Evolutionary conservation across 2,113 vertebrate species (phyloP), one percentile per base, ranked within the genome.

Genomic region (Nipponia nippon): DNA sequence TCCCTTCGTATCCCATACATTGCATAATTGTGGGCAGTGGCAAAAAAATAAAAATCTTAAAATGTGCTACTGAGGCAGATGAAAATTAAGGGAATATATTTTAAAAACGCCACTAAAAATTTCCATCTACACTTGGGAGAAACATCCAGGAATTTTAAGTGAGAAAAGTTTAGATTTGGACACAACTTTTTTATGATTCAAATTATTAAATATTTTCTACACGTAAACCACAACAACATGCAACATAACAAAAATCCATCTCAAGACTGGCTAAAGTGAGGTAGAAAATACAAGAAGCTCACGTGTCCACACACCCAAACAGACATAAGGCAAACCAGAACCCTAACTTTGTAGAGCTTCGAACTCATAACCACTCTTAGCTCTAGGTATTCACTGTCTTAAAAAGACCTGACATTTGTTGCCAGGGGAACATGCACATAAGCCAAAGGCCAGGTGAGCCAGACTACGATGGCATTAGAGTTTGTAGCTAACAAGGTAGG

Each of bases 381-480:
- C 42, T 59, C 22, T 16, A 61, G 6, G 38, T 21, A 69, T 50
- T 58, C 36, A 29, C 25, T 61, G 32, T 16, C 53, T 58, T 58
- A 80, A 72, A 86, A 26, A 16, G 14, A 80, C 27, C 34, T 38
- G 49, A 42, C 34, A 12, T 30, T 42, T 59, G 13, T 36, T 75
- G 55, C 15, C 4, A 23, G 27, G 49, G 53, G 30, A 87, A 65
- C 18, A 9, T 1, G 4, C 8, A 49, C 42, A 42, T 21, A 38
- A 79, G 59, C 53, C 66, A 50, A 49, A 52, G 46, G 36, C 46
- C 78, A 82, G 17, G 16, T 42, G 18, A 66, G 44, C 16, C 11
- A 0, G 67, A 83, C 16, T 63, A 55, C 0, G 1, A 18, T 6
- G 27, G 25, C 29, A 67, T 11, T 46, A 26, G 44, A 47, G 34